Evolutionary conservation across 2,888 invertebrate genomes (phyloP), one percentile per base, ranked within the genome.

Genomic region (Ophion costatus): DNA sequence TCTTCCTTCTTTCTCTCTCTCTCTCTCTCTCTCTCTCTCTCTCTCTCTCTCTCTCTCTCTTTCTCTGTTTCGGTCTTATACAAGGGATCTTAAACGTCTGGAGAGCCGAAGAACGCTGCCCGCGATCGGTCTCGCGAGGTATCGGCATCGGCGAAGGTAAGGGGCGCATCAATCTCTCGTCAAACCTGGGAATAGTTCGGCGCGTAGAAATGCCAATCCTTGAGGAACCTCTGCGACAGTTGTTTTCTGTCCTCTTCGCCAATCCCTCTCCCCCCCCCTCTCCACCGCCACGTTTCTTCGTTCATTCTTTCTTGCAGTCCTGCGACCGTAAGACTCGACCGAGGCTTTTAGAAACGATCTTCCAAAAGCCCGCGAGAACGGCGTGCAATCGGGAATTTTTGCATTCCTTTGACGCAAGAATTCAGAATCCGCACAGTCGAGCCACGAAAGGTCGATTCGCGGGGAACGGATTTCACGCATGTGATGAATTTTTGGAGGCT

Each of bases 81-180:
- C 29, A 33, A 61, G 51, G 38, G 59, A 69, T 59, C 76, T 67
- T 74, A 64, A 10, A 59, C 45, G 42, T 64, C 64, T 14, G 45
- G 24, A 33, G 73, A 70, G 42, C 74, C 67, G 38, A 78, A 79
- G 78, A 83, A 75, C 83, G 74, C 74, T 38, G 76, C 71, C 51
- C 51, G 17, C 51, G 51, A 57, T 71, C 75, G 56, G 64, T 63
- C 63, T 69, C 76, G 24, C 24, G 77, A 57, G 29, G 61, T 73
- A 79, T 87, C 82, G 80, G 82, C 80, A 82, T 82, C 76, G 71
- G 22, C 24, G 45, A 42, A 63, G 61, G 24, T 20, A 84, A 77
- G 83, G 70, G 80, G 89, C 88, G 91, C 93, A 93, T 93, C 93
- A 93, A 93, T 93, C 93, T 93, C 93, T 93, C 93, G 92, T 93